These are phyloP conservation scores for Phalacrocorax pelagicus DNA, from an alignment of 2,113 vertebrate species.

Conservation along the genomic window DNA sequence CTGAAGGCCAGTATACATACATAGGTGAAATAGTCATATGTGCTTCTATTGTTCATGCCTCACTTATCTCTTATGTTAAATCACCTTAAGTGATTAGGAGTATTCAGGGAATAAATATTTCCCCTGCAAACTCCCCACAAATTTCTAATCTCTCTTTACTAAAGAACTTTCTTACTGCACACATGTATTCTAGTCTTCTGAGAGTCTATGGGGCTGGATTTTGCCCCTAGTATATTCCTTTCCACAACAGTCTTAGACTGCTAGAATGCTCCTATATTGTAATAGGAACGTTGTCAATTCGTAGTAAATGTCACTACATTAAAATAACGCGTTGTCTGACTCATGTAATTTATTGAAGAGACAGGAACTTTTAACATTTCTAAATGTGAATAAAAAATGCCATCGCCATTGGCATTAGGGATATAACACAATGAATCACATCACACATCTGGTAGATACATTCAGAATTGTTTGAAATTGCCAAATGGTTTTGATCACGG, in stretches of 20 bases:
- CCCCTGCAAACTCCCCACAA: background rate
- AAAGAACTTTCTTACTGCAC: background rate
- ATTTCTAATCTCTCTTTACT: background rate
- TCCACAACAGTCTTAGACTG: background rate
- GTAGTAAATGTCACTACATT: background rate
- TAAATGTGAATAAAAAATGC: background rate
- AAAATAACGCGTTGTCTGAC: background rate
- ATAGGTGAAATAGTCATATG: background rate
- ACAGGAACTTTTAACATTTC: background rate
- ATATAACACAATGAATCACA: background rate
- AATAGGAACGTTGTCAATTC: background rate
- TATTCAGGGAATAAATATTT: background rate
- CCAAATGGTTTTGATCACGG: background rate
- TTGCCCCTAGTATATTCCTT: background rate
- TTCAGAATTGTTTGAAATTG: background rate
- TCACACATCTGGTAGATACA: background rate
- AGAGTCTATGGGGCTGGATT: background rate
- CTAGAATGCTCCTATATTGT: background rate
- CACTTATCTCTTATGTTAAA: background rate
- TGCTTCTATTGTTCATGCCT: background rate
- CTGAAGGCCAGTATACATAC: background rate
- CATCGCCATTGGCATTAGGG: background rate
- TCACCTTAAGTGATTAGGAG: rapidly evolving
- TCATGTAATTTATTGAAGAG: background rate
- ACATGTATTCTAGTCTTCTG: background rate